Evolutionary conservation across 2,888 invertebrate genomes (phyloP), one percentile per base, ranked within the genome.

Genomic region (Ceraclea dissimilis): DNA sequence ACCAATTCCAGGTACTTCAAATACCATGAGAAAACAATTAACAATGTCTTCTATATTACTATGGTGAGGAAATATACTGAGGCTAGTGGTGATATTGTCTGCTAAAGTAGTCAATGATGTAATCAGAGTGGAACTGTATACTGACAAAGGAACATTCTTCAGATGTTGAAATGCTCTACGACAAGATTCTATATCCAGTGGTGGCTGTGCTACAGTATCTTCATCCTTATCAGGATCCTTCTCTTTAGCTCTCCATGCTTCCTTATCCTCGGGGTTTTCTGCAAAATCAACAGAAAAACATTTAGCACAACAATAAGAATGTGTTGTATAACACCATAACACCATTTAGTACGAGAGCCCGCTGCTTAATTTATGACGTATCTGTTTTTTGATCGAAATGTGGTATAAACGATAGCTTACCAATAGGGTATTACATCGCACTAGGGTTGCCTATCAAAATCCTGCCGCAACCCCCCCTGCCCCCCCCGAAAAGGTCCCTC

Each of bases 221-320:
- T 88, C 85, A 67, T 93, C 93, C 72, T 93, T 93, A 65, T 94
- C 93, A 62, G 85, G 82, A 68, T 93, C 93, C 52, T 83, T 85
- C 68, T 88, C 87, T 57, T 87, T 71, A 6, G 83, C 79, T 52
- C 86, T 74, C n/a, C 85, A 77, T 61, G 86, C 84, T 71, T 89
- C 88, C 67, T 88, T 88, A 65, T 83, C 62, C 19, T 33, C 58
- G n/a, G 52, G 17, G 33, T 52, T 52, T 49, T 59, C 62, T 62
- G 34, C 2, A 56, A 39, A 54, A 49, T 50, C 11, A 31, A 31
- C 11, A 31, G 6, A 22, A 26, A 49, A 49, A 20, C 8, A 48
- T 20, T 19, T 22, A 19, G 22, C 11, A 48, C 2, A 21, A 20
- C 10, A n/a, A n/a, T n/a, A n/a, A n/a, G n/a, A n/a, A n/a, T n/a